These are phyloP conservation scores for Drosophila lutescens DNA, from an alignment of 2,888 invertebrate genomes.

Conservation along the genomic window DNA sequence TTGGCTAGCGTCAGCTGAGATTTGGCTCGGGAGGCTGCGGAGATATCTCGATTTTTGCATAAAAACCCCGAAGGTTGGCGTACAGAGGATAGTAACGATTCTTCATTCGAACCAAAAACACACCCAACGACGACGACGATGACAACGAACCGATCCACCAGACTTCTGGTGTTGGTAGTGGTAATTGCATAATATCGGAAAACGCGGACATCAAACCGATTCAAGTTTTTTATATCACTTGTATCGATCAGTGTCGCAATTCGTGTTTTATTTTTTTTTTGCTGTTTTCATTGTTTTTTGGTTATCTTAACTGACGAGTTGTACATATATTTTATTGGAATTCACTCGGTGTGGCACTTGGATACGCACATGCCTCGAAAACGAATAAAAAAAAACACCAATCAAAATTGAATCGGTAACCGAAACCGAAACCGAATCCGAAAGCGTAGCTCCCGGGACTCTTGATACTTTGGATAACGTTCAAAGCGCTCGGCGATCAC, in stretches of 20 bases:
- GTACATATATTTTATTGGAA: slow-evolving; percentile 56
- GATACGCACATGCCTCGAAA: slow-evolving; percentile 42
- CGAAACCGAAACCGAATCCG: slow-evolving; percentile 3
- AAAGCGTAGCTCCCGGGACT: slow-evolving; percentile 70
- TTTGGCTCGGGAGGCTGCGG: slow-evolving; percentile 47
- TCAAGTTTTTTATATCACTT: slow-evolving; percentile 2
- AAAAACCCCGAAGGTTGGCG: slow-evolving; percentile 64
- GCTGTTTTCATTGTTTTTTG: slow-evolving; percentile 21
- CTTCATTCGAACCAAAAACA: slow-evolving; percentile 77
- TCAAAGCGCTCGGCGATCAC: slow-evolving; percentile 62
- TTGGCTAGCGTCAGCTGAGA: slow-evolving; percentile 58
- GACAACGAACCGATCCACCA: slow-evolving; percentile 82
- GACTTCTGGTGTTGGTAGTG: slow-evolving; percentile 81
- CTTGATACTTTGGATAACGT: slow-evolving; percentile 73
- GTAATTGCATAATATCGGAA: slow-evolving; percentile 73
- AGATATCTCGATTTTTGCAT: slow-evolving; percentile 69
- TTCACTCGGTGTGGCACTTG: slow-evolving; percentile 54
- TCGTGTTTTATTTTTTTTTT: slow-evolving; percentile 22
- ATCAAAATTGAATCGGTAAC: slow-evolving; percentile 2
- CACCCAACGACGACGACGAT: slow-evolving; percentile 69
- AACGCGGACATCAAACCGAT: neutral
- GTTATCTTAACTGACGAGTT: slow-evolving; percentile 58
- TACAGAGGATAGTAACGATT: slow-evolving; percentile 81
- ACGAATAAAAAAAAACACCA: slow-evolving; percentile 12
- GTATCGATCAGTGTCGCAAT: slow-evolving; percentile 17